Evolutionary conservation across 2,888 invertebrate species (phyloP).

Genomic region (Troides helena): DNA sequence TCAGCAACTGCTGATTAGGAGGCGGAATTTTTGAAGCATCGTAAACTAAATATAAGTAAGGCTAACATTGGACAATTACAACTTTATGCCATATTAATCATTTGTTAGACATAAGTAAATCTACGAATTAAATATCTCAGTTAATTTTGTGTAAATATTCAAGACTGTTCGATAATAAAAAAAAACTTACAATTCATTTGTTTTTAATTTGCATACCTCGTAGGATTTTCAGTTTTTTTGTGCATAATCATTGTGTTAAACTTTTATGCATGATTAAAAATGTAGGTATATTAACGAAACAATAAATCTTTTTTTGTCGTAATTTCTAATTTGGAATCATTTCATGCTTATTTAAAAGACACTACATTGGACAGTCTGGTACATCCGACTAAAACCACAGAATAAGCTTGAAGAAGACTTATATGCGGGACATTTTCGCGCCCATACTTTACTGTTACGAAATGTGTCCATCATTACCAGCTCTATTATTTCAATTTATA

Average conservation of each 20-base stretch:
- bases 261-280: background rate
- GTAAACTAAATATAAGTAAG: constrained; percentile 21
- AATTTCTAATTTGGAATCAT: background rate
- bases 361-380: no score
- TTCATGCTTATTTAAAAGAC: no score
- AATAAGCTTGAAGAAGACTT: no score
- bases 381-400: no score
- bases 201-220: background rate
- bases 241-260: background rate
- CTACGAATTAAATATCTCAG: constrained; percentile 25
- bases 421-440: no score
- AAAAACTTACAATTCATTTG: constrained; percentile 28
- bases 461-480: no score
- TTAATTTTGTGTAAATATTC: constrained; percentile 35
- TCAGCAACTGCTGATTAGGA: background rate
- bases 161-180: constrained; percentile 37
- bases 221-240: background rate
- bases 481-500: no score
- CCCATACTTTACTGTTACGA: no score
- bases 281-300: background rate
- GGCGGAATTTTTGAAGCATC: background rate
- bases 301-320: background rate
- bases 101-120: constrained; percentile 27
- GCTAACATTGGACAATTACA: constrained; percentile 27
- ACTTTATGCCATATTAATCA: constrained; percentile 30